A percentile compares a stretch with the other conserved stretches of the same genome.
phyloP scores from a whole-genome alignment of 2,888 invertebrate genomes.

The Apomyelois bistriatella region DNA sequence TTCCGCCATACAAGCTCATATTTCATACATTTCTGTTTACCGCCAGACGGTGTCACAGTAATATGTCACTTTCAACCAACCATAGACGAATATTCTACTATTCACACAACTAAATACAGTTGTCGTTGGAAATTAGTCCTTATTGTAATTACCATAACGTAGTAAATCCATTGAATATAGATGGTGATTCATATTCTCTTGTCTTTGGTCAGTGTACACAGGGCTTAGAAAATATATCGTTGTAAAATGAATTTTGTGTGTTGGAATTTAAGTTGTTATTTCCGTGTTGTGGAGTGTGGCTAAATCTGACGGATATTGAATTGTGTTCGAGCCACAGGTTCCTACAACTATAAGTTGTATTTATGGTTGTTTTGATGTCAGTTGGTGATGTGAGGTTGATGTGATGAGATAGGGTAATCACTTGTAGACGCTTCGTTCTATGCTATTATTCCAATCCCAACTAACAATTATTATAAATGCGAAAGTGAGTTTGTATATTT shows the following conservation, averaged over 20 bases:
- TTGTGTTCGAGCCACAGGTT: constrained; percentile 10
- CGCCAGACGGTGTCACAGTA: constrained; percentile 3
- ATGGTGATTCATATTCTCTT: background rate
- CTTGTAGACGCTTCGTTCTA: no score
- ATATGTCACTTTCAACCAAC: constrained; percentile 10
- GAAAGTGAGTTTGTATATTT: no score
- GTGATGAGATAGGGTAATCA: background rate
- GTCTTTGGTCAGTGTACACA: background rate
- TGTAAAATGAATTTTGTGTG: background rate
- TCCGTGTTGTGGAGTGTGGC: background rate
- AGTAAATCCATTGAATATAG: background rate
- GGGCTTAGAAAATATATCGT: background rate
- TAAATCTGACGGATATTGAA: constrained; percentile 6
- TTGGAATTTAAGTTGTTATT: background rate
- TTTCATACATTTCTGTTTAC: constrained; percentile 2
- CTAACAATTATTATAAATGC: no score
- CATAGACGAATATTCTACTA: background rate
- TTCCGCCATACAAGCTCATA: constrained; percentile 1
- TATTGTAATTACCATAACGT: background rate
- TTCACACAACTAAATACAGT: background rate
- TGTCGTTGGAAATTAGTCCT: background rate
- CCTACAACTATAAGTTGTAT: background rate
- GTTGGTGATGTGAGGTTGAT: background rate
- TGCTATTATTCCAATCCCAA: no score
- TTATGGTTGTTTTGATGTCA: background rate